Conservation (phyloP, 1,140 invertebrate genomes). For the Drosophila neocordata region DNA sequence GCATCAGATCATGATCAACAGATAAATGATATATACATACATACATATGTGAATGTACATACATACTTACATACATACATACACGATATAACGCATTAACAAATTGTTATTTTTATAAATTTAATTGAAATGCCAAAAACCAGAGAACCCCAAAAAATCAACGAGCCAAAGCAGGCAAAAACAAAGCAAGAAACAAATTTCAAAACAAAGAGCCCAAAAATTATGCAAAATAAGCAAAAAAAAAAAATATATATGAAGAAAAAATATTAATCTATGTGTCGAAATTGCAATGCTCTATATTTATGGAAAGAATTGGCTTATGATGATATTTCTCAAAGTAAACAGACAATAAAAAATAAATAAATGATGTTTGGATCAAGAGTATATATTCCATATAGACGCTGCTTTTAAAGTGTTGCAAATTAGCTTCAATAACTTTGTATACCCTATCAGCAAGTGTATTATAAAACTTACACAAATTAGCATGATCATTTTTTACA, state of each 20-base stretch:
- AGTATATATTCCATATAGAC: no score
- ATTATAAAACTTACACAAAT: slow-evolving; percentile 40
- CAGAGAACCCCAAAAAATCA: slow-evolving; percentile 24
- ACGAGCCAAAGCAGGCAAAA: slow-evolving; percentile 41
- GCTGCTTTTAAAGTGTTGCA: no score
- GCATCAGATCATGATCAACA: slow-evolving; percentile 30
- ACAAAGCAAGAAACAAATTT: slow-evolving; percentile 40
- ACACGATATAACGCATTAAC: slow-evolving; percentile 60
- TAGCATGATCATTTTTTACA: slow-evolving; percentile 54
- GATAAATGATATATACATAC: slow-evolving; percentile 21
- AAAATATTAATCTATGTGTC: background rate
- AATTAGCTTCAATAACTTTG: background rate
- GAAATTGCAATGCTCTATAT: background rate
- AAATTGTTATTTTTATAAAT: slow-evolving; percentile 75
- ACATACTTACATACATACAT: slow-evolving; percentile 27
- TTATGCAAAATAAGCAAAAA: slow-evolving; percentile 37
- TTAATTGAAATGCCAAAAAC: slow-evolving; percentile 72
- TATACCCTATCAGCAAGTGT: background rate
- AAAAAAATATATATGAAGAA: background rate
- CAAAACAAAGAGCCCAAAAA: slow-evolving; percentile 25
- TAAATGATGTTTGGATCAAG: no score
- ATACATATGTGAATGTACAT: background rate
- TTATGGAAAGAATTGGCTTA: no score
- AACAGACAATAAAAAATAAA: no score
- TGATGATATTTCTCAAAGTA: no score